These are phyloP conservation scores for Adineta ricciae DNA, from an alignment of 2,888 invertebrate species.

Conservation along the genomic window DNA sequence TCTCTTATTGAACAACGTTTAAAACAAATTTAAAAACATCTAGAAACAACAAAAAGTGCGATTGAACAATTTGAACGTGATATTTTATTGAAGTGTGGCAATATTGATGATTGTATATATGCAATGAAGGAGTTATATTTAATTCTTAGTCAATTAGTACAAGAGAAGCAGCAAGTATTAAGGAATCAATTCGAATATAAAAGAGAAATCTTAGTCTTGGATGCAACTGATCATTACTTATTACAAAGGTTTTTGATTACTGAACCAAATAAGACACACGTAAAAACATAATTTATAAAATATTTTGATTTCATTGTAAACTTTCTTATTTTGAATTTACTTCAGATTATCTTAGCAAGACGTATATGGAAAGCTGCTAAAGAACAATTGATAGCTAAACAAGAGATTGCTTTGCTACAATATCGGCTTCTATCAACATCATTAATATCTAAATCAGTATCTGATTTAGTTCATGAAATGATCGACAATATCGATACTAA, in stretches of 20 bases:
- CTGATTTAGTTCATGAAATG: background rate
- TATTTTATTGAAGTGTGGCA: background rate
- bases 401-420: background rate
- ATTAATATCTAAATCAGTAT: no score
- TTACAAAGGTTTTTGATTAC: background rate
- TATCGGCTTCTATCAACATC: background rate
- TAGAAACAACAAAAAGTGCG: background rate
- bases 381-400: background rate
- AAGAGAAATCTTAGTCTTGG: background rate
- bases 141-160: background rate
- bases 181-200: background rate
- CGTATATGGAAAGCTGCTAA: background rate
- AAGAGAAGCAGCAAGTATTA: background rate
- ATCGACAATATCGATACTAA: background rate
- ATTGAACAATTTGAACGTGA: background rate
- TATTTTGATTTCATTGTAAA: background rate
- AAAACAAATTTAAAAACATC: background rate
- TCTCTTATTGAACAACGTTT: background rate
- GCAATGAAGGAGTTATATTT: background rate
- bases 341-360: background rate
- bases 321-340: background rate
- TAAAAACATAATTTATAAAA: background rate
- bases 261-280: background rate
- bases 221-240: background rate
- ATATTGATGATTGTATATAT: background rate